These are phyloP conservation scores for Melanotaenia boesemani DNA, from an alignment of 2,797 vertebrate genomes.

Conservation along the genomic window DNA sequence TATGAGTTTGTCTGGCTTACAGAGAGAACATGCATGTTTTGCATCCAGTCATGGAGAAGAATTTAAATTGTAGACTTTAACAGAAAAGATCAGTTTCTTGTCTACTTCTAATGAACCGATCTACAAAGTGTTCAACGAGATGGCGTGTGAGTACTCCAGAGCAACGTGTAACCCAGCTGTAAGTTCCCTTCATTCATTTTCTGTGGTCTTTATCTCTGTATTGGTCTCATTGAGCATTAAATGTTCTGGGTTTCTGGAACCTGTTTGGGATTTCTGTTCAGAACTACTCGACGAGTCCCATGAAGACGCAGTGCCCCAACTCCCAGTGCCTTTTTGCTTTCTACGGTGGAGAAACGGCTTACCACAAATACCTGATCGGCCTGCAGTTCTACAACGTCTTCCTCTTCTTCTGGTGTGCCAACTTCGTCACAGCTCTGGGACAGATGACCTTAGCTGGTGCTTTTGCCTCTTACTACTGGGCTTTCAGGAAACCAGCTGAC, in stretches of 20 bases:
- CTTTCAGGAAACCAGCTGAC: constrained; percentile 89
- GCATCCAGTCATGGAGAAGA: no score
- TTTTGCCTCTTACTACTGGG: no score
- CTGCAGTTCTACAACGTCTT: constrained; percentile 97
- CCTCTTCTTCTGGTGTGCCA: constrained; percentile 97
- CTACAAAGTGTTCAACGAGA: constrained; percentile 94
- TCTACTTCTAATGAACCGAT: constrained; percentile 93
- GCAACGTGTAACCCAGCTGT: constrained; percentile 88
- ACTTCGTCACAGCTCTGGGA: constrained; percentile 93
- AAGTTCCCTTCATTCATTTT: constrained; percentile 33
- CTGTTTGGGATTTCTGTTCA: constrained; percentile 58
- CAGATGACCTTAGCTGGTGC: no score
- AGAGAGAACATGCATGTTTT: no score
- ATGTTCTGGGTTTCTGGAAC: neutral
- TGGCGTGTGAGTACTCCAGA: constrained; percentile 72
- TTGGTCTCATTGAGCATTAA: no score
- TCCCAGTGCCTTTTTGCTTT: constrained; percentile 93
- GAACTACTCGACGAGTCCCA: constrained; percentile 81
- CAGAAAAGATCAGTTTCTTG: constrained; percentile 86
- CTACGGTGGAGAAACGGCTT: constrained; percentile 92
- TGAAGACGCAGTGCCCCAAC: constrained; percentile 81
- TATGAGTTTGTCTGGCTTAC: no score
- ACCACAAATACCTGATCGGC: constrained; percentile 90
- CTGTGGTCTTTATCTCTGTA: neutral
- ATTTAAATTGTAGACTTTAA: constrained; percentile 77